Percentiles rank a stretch among this genome's conserved stretches.
phyloP scores from a whole-genome alignment of 2,113 vertebrate genomes.

The Cynopterus brachyotis region DNA sequence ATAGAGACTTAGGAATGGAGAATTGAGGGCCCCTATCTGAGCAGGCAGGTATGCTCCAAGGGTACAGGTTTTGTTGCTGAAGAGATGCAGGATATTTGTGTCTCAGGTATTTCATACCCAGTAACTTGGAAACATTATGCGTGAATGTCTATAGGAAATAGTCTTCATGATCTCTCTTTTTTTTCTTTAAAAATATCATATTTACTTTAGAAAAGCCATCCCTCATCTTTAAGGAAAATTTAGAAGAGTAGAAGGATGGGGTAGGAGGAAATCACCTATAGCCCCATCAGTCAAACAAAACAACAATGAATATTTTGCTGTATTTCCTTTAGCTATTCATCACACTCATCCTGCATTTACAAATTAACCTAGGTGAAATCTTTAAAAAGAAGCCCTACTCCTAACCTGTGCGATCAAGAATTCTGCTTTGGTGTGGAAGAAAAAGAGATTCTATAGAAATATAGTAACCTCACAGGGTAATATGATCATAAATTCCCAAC shows the following conservation, averaged over 20 bases:
- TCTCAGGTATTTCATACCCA: not conserved
- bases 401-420: not conserved
- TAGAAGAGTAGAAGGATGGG: not conserved
- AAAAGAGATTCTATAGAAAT: not conserved
- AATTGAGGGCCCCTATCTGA: not conserved
- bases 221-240: not conserved
- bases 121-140: not conserved
- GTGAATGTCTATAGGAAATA: not conserved
- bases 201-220: conserved; percentile 11
- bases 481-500: not conserved
- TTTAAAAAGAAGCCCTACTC: not conserved
- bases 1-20: not conserved
- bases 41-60: not conserved
- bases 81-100: not conserved
- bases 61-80: not conserved
- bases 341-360: not conserved
- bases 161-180: not conserved
- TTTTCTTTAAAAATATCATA: not conserved
- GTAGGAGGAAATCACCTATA: not conserved
- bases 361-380: not conserved
- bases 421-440: not conserved
- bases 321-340: not conserved
- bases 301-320: not conserved
- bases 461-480: not conserved
- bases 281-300: not conserved